These are phyloP conservation scores for Helogale parvula DNA, from an alignment of 2,113 vertebrate genomes.

Conservation along the genomic window DNA sequence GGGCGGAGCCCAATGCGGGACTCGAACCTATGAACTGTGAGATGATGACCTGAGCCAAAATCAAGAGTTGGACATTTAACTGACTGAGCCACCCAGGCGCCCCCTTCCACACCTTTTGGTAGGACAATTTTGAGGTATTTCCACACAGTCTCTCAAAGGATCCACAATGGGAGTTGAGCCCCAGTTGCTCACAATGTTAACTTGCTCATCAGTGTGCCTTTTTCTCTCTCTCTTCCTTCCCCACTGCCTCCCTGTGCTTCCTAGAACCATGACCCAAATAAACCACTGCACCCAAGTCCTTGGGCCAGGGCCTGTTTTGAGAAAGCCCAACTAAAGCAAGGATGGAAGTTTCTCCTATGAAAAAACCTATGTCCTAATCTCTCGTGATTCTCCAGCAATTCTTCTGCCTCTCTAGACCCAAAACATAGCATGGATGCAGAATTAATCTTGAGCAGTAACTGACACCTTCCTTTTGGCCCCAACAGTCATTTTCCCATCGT, in stretches of 20 bases:
- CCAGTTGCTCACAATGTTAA: not conserved
- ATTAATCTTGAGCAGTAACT: not conserved
- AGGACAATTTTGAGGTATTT: not conserved
- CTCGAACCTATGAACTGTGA: too few species aligned
- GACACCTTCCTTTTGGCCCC: not conserved
- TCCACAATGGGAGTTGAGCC: not conserved
- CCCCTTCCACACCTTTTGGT: not conserved
- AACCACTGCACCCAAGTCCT: not conserved
- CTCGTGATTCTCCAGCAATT: not conserved
- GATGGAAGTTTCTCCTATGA: not conserved
- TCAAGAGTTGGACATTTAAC: too few species aligned
- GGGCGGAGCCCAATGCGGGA: too few species aligned
- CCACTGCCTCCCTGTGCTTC: not conserved
- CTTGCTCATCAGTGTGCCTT: not conserved
- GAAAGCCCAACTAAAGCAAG: not conserved
- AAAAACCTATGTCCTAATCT: not conserved
- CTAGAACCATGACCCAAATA: not conserved
- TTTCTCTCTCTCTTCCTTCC: not conserved
- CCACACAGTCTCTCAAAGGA: not conserved
- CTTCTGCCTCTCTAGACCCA: not conserved
- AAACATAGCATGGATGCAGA: not conserved
- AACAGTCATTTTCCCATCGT: not conserved
- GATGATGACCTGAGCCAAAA: too few species aligned
- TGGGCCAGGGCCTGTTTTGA: not conserved
- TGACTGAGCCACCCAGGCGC: too few species aligned